phyloP scores from a whole-genome alignment of 2,797 vertebrate genomes.

The Enteromius viviparus region DNA sequence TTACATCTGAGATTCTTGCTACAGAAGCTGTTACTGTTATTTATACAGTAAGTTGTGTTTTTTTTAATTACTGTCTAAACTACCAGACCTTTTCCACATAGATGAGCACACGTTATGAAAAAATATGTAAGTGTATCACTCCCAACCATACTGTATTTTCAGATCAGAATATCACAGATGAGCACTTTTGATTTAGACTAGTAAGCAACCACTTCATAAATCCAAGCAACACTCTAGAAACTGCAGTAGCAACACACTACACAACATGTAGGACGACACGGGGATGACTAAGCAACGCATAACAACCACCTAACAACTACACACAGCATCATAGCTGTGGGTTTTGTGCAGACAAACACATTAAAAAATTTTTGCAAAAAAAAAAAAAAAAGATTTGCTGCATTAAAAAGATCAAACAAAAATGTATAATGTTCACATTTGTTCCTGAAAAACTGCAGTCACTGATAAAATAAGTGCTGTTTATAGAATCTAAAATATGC shows the following conservation, averaged over 20 bases:
- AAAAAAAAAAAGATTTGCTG: background rate
- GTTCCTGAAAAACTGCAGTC: background rate
- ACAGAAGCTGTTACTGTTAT: background rate
- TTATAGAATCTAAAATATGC: constrained; percentile 14
- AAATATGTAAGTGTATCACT: background rate
- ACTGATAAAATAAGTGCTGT: constrained; percentile 8
- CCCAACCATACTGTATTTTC: background rate
- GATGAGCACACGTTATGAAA: background rate
- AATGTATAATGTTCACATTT: background rate
- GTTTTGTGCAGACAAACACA: background rate
- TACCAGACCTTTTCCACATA: background rate
- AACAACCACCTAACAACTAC: background rate
- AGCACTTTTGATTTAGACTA: background rate
- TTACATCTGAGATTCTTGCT: background rate
- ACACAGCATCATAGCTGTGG: background rate
- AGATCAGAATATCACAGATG: background rate
- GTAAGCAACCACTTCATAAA: background rate
- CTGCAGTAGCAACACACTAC: background rate
- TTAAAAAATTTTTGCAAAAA: background rate
- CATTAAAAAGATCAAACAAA: background rate
- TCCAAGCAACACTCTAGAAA: background rate
- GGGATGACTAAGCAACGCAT: background rate
- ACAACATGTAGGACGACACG: background rate
- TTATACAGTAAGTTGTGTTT: background rate
- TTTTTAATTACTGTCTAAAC: background rate